Evolutionary conservation across 2,888 invertebrate species (phyloP).

Genomic region (Stenodema calcarata): DNA sequence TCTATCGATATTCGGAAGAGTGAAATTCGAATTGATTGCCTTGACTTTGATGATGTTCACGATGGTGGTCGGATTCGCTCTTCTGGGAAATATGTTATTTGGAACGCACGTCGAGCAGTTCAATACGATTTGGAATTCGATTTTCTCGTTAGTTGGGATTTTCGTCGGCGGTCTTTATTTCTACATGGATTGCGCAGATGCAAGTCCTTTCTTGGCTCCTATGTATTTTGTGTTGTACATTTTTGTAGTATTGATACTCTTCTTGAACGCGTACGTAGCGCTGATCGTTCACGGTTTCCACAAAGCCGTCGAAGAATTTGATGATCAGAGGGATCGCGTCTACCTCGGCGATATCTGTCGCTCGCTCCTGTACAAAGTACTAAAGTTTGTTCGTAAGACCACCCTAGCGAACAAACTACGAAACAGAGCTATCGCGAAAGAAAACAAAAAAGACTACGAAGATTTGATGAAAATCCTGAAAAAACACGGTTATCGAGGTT

Average conservation of each 20-base stretch:
- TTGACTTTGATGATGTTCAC: constrained; percentile 19
- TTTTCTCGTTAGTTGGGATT: constrained; percentile 33
- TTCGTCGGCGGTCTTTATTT: constrained; percentile 46
- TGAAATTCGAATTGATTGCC: constrained; percentile 24
- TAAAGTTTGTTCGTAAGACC: neutral
- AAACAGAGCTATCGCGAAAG: neutral
- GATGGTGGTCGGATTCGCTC: constrained; percentile 24
- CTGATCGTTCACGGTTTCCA: constrained; percentile 45
- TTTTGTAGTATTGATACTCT: constrained; percentile 31
- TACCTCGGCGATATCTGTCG: constrained; percentile 16
- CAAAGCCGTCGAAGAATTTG: constrained; percentile 31
- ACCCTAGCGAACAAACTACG: neutral
- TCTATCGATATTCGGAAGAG: constrained; percentile 19
- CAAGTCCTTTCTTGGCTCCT: constrained; percentile 8
- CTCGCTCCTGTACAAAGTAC: constrained; percentile 2
- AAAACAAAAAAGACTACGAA: constrained; percentile 35
- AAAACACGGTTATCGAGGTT: constrained; percentile 40
- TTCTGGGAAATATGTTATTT: constrained; percentile 30
- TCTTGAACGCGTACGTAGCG: constrained; percentile 37
- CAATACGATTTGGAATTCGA: constrained; percentile 39
- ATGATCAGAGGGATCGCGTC: constrained; percentile 23
- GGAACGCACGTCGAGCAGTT: constrained; percentile 42
- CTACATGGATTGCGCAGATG: constrained; percentile 21
- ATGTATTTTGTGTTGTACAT: constrained; percentile 36
- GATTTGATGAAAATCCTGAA: constrained; percentile 13